Evolutionary conservation across 2,113 vertebrate species (phyloP), one percentile per base, ranked within the genome.

Genomic region (Psammodynastes pulverulentus): DNA sequence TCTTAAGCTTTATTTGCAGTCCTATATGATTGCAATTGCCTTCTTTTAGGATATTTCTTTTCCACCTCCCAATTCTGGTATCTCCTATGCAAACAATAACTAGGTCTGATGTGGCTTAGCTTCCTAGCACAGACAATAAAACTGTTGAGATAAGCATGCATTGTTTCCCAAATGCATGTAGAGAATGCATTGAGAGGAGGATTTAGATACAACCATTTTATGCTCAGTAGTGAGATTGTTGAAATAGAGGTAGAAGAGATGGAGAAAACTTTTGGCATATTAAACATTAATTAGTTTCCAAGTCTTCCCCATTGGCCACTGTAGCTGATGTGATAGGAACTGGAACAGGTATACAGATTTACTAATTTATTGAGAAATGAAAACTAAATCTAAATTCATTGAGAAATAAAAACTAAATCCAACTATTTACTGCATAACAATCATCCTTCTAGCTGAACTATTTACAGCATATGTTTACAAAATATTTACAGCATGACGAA

Each of bases 121-220:
- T 79, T 79, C 34, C 72, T 39, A 39, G 2, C 15, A 39, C 67
- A 39, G 34, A 79, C 15, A 21, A 39, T 34, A 9, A 72, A n/a
- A 2, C n/a, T 72, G 34, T 17, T 79, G 67, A 79, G 15, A 79
- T 79, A 79, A 79, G n/a, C 15, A 19, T 8, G 17, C 34, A 79
- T 90, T 89, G 93, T 94, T 95, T 93, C 91, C 67, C 34, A 24
- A 94, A 95, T 92, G 53, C 4, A 34, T 53, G 86, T 87, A 56
- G 54, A 58, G 92, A 87, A 93, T 92, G 90, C 84, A 58, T 93
- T 95, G 93, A 92, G 34, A 51, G 34, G 62, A 87, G 45, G 8
- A 93, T 92, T 94, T 94, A 92, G 8, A 4, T 89, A 93, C 93
- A 94, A 94, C 93, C 91, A 92, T 96, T 96, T 96, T 92, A 92